phyloP scores from a whole-genome alignment of 2,888 invertebrate genomes.

The Sphaerophoria rueppellii region DNA sequence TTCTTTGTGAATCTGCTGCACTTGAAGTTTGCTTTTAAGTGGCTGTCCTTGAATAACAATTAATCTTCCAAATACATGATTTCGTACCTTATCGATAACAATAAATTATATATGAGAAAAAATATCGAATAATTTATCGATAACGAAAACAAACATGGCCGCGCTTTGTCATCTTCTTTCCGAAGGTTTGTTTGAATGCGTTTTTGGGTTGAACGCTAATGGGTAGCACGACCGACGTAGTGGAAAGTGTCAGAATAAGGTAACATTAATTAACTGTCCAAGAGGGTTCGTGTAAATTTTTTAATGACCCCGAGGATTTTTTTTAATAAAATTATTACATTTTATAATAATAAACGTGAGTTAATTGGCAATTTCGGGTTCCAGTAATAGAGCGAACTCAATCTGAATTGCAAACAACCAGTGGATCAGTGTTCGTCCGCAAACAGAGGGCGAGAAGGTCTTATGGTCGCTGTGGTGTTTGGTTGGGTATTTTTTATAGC shows the following conservation, averaged over 20 bases:
- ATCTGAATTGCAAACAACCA: conserved; percentile 68
- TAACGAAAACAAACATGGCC: conserved; percentile 38
- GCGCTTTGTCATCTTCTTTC: conserved; percentile 34
- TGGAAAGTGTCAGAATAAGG: conserved; percentile 37
- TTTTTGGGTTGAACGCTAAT: not conserved
- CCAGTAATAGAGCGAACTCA: conserved; percentile 70
- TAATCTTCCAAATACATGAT: conserved; percentile 46
- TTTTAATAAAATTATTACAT: conserved; percentile 75
- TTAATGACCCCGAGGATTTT: conserved; percentile 61
- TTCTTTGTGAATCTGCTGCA: conserved; percentile 23
- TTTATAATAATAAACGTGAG: conserved; percentile 73
- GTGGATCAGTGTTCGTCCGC: conserved; percentile 24
- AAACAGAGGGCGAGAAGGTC: not conserved
- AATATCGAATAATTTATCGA: conserved; percentile 45
- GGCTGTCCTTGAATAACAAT: conserved; percentile 52
- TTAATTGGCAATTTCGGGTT: conserved; percentile 74
- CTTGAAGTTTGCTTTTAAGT: conserved; percentile 40
- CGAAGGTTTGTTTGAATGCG: not conserved
- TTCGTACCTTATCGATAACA: conserved; percentile 21
- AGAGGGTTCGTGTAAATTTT: conserved; percentile 62
- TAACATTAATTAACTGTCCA: conserved; percentile 70
- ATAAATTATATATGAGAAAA: conserved; percentile 63
- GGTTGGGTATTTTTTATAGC: conserved; percentile 25
- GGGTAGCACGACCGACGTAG: not conserved
- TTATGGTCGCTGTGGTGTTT: conserved; percentile 35